Evolutionary conservation across 2,113 vertebrate species (phyloP).

Genomic region (Psilopsiagon aymara): DNA sequence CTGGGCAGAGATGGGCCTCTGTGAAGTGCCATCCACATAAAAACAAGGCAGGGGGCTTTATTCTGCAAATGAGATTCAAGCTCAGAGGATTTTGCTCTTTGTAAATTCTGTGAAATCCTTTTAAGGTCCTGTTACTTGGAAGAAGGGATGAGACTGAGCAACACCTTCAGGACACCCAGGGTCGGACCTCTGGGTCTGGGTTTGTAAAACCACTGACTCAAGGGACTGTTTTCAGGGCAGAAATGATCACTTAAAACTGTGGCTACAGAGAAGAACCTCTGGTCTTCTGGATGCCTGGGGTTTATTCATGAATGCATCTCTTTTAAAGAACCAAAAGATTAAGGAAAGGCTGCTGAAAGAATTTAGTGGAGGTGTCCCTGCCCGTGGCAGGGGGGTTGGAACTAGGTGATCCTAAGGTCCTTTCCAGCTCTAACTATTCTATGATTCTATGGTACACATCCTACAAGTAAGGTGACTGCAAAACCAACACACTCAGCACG

Average conservation of each 20-base stretch:
- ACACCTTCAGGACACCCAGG: not conserved
- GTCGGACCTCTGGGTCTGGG: not conserved
- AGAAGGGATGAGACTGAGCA: not conserved
- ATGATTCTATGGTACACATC: not conserved
- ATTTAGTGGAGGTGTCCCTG: not conserved
- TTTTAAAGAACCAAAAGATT: not conserved
- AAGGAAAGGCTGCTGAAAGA: not conserved
- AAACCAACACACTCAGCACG: not conserved
- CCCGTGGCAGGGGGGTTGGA: no score
- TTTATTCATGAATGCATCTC: accelerated
- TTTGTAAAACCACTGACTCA: not conserved
- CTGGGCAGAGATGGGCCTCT: not conserved
- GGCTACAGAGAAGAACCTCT: not conserved
- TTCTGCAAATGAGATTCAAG: not conserved
- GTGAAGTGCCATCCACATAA: not conserved
- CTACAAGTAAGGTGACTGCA: not conserved
- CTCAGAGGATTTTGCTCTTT: not conserved
- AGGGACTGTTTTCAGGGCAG: not conserved
- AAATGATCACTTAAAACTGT: not conserved
- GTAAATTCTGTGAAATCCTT: not conserved
- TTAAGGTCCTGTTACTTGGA: not conserved
- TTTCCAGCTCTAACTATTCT: no score
- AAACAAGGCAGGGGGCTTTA: not conserved
- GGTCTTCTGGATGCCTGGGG: not conserved
- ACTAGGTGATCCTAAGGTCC: no score